Evolutionary conservation across 2,797 vertebrate species (phyloP), one percentile per base, ranked within the genome.

Genomic region (Semaprochilodus insignis): DNA sequence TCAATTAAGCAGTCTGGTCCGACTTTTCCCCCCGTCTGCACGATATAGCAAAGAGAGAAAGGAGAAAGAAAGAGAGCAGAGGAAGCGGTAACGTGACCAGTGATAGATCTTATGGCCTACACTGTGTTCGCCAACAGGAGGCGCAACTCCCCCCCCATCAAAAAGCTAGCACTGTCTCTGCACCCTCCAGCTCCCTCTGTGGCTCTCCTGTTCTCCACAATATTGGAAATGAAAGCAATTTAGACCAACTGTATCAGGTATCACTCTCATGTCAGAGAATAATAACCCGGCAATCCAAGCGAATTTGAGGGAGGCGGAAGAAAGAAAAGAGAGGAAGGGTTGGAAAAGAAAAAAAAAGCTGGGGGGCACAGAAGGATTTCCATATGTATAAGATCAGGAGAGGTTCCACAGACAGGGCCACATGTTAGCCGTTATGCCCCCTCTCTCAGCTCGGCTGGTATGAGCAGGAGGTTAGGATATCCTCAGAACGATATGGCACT

Each of bases 201-300:
- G 21, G 5, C 44, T 65, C 83, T 78, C 73, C 62, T 36, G 23
- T 65, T 25, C 40, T 54, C 74, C 51, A 52, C 25, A 4, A 83
- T 89, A 86, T 87, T 90, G 82, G 82, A 87, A 89, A 90, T 59
- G 85, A 90, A 87, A 85, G 85, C 87, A 85, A 88, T 88, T 84
- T 86, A 83, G 85, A 77, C 77, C 63, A 85, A 88, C 80, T 80
- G 78, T 90, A 89, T 90, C 87, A 85, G 78, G 78, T 81, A 83
- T 85, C 83, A 67, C 81, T 84, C 34, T 44, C 70, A 86, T 86
- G 87, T 89, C 87, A 86, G 80, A 81, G 83, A 89, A 87, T 85
- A 88, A 90, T 87, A 88, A 86, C 85, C 85, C 86, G 77, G 77
- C 82, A 85, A 88, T 89, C 88, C 75, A 60, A 78, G 73, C 73